Evolutionary conservation across 2,888 invertebrate species (phyloP).

Genomic region (Rhimphoctona megacephalus): DNA sequence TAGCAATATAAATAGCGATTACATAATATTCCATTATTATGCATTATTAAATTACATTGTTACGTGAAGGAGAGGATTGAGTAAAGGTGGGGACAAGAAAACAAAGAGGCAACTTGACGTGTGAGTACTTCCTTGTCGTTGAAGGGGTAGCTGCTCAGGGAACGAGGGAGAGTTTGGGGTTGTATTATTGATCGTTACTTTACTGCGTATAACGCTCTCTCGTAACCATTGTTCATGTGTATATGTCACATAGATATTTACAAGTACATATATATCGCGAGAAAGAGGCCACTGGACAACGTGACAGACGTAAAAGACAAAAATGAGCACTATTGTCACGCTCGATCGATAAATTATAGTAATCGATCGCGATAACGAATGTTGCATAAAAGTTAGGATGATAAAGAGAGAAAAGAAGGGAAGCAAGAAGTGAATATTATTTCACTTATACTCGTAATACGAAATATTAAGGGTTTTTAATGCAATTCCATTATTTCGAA

Average conservation of each 20-base stretch:
- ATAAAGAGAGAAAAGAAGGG: not conserved
- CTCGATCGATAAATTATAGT: slow-evolving; percentile 23
- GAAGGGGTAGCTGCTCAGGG: slow-evolving; percentile 29
- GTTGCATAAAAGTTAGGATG: not conserved
- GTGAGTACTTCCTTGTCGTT: slow-evolving; percentile 5
- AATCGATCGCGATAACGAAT: not conserved
- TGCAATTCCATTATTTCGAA: too few relatives aligned
- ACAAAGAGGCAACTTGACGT: slow-evolving; percentile 12
- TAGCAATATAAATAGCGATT: not conserved
- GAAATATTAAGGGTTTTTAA: not conserved
- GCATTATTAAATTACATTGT: slow-evolving; percentile 5
- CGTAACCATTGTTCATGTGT: slow-evolving; percentile 38
- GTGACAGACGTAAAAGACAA: not conserved
- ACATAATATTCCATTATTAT: not conserved
- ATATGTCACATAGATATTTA: not conserved
- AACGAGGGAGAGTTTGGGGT: slow-evolving; percentile 51
- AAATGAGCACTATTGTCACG: not conserved
- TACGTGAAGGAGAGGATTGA: slow-evolving; percentile 1
- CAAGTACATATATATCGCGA: not conserved
- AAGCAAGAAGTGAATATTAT: not conserved
- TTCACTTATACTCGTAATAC: not conserved
- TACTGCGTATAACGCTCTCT: slow-evolving; percentile 61
- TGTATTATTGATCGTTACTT: slow-evolving; percentile 76
- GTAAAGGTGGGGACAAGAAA: not conserved
- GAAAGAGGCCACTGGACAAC: slow-evolving; percentile 43